Evolutionary conservation across 2,113 vertebrate genomes (phyloP).

Genomic region (Lycaon pictus): DNA sequence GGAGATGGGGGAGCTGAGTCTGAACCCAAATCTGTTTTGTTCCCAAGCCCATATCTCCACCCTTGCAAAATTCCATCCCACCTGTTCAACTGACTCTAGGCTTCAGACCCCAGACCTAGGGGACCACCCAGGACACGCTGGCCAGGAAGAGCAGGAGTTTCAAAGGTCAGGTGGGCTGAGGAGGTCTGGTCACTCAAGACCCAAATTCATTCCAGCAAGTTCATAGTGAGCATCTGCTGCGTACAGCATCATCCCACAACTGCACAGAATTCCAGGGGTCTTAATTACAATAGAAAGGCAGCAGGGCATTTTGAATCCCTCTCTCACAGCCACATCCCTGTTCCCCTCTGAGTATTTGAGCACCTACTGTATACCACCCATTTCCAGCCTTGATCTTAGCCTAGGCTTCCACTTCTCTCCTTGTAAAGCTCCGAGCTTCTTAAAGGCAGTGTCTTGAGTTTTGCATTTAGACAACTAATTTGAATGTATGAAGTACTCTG

Average conservation of each 20-base stretch:
- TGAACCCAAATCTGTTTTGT: background rate
- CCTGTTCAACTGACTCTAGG: background rate
- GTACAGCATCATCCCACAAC: background rate
- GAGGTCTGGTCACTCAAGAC: background rate
- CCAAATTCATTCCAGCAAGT: background rate
- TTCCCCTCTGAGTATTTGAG: background rate
- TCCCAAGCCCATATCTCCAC: background rate
- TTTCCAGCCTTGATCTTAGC: background rate
- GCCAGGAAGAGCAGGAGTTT: background rate
- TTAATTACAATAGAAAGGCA: background rate
- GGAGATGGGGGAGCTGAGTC: background rate
- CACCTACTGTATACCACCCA: background rate
- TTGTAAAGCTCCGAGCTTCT: background rate
- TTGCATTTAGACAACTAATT: background rate
- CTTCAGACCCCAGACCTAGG: background rate
- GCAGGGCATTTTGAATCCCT: background rate
- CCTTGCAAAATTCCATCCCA: background rate
- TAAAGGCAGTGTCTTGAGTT: background rate
- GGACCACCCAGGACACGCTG: background rate
- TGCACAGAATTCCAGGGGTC: background rate
- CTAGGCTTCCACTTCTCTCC: background rate
- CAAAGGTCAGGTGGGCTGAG: background rate
- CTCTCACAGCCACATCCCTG: rapidly evolving
- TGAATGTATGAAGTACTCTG: background rate
- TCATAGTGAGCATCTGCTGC: background rate